phyloP scores from a whole-genome alignment of 2,888 invertebrate genomes.

The Xestia sexstrigata region DNA sequence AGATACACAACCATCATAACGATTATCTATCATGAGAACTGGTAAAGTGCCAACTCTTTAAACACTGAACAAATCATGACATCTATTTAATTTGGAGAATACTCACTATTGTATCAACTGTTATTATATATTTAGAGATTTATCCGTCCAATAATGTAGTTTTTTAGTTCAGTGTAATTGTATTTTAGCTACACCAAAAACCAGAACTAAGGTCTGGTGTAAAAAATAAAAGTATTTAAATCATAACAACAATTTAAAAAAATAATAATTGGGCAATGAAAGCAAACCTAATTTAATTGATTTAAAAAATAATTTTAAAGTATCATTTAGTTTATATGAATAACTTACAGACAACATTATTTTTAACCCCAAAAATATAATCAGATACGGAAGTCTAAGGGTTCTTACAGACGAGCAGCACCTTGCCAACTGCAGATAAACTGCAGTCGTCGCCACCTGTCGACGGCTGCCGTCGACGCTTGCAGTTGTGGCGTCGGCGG shows the following conservation, averaged over 20 bases:
- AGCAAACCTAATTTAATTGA: background rate
- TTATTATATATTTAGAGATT: slow-evolving; percentile 33
- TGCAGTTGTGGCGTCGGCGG: too few relatives aligned
- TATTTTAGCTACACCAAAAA: background rate
- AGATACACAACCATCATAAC: slow-evolving; percentile 10
- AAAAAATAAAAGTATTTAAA: background rate
- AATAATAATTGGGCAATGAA: background rate
- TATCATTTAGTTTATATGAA: background rate
- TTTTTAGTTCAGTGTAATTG: background rate
- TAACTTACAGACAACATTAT: slow-evolving; percentile 8
- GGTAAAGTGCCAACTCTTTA: slow-evolving; percentile 23
- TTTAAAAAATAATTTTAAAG: background rate
- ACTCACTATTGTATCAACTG: slow-evolving; percentile 43
- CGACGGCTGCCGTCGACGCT: too few relatives aligned
- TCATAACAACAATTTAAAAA: background rate
- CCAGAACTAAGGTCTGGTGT: background rate
- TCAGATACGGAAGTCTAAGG: background rate
- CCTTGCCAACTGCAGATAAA: too few relatives aligned
- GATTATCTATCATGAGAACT: background rate
- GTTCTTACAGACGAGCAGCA: too few relatives aligned
- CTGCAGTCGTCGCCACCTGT: too few relatives aligned
- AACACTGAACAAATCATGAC: slow-evolving; percentile 29
- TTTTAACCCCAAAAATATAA: slow-evolving; percentile 21
- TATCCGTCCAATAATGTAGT: slow-evolving; percentile 59
- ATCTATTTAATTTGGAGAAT: slow-evolving; percentile 32